phyloP scores from a whole-genome alignment of 1,140 invertebrate species.

The Mycetomoellerius zeteki region DNA sequence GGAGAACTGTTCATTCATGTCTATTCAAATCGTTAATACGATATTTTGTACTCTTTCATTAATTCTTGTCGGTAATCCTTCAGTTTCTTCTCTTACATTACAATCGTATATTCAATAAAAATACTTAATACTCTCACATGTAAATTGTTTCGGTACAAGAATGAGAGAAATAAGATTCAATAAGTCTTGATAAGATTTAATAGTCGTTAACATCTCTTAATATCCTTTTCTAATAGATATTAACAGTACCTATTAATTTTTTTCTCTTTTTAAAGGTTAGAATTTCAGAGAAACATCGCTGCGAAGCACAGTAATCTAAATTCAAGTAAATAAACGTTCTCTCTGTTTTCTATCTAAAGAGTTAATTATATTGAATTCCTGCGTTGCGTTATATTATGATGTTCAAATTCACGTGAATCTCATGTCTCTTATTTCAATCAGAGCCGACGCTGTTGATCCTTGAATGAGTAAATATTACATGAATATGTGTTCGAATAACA shows the following conservation, averaged over 20 bases:
- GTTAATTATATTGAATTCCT: constrained; percentile 40
- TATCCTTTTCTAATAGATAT: neutral
- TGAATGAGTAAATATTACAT: constrained; percentile 55
- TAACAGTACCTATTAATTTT: neutral
- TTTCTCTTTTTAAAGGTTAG: neutral
- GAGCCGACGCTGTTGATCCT: constrained; percentile 39
- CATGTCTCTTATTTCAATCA: constrained; percentile 46
- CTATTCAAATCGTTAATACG: constrained; percentile 47
- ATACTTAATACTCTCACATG: neutral
- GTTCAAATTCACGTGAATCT: constrained; percentile 33
- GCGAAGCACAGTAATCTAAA: constrained; percentile 6
- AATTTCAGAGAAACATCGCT: neutral
- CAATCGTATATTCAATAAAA: neutral
- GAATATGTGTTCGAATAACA: constrained; percentile 35
- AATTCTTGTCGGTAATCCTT: constrained; percentile 19
- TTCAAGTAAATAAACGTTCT: constrained; percentile 29
- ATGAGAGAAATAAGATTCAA: neutral
- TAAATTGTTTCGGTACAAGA: neutral
- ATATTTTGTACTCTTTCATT: constrained; percentile 48
- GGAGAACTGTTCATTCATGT: constrained; percentile 14
- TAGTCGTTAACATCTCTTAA: neutral
- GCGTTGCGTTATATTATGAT: neutral
- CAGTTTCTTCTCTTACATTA: neutral
- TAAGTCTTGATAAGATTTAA: neutral
- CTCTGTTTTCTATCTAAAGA: neutral